Percentiles rank a stretch among this genome's conserved stretches.
phyloP scores from a whole-genome alignment of 2,888 invertebrate species.

The Caenorhabditis virilis region DNA sequence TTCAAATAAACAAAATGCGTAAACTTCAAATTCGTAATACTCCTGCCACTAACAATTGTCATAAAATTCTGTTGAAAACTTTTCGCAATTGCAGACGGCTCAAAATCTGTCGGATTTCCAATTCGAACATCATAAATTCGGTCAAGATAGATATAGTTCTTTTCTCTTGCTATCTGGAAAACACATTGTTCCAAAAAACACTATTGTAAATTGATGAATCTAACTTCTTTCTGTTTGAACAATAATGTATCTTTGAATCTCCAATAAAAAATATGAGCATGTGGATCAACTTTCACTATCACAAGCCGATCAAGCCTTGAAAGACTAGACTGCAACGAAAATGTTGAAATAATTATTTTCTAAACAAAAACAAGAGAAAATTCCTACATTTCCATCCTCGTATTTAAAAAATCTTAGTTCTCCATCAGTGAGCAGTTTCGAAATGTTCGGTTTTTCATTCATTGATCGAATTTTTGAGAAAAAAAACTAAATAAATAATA shows the following conservation, averaged over 20 bases:
- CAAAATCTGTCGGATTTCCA: constrained; percentile 34
- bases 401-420: constrained; percentile 27
- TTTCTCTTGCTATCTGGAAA: constrained; percentile 20
- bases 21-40: constrained; percentile 47
- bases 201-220: no score
- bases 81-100: constrained; percentile 1
- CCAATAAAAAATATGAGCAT: constrained; percentile 57
- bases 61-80: constrained; percentile 3
- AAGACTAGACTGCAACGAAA: constrained; percentile 3
- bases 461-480: no score
- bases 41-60: constrained; percentile 11
- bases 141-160: constrained; percentile 32
- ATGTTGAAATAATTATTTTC: no score
- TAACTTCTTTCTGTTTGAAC: constrained; percentile 32
- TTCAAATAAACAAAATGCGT: constrained; percentile 38
- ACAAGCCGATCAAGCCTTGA: constrained; percentile 10
- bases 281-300: constrained; percentile 46
- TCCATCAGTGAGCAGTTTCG: constrained; percentile 11
- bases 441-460: no score
- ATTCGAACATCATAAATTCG: constrained; percentile 32
- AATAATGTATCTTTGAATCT: constrained; percentile 25
- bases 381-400: constrained; percentile 20
- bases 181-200: neutral
- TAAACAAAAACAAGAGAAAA: constrained; percentile 4
- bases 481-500: no score